Conservation (phyloP, 2,113 vertebrate genomes). For the Dicaeum eximium region DNA sequence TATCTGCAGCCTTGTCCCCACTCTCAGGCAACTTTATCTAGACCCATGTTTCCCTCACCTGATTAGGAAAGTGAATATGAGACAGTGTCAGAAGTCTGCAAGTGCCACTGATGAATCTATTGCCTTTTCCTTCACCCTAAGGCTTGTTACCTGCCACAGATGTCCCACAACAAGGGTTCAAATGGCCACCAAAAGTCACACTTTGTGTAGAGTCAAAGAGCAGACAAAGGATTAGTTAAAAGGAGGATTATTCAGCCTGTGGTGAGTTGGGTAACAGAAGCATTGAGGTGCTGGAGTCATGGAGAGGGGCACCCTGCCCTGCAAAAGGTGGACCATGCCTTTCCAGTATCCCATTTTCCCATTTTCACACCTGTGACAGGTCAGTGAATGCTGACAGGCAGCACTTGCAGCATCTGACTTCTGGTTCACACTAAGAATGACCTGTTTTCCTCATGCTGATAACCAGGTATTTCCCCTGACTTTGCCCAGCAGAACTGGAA, state of each 20-base stretch:
- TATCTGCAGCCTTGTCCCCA: conserved; percentile 8
- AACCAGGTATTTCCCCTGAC: background rate
- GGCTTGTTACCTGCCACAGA: conserved; percentile 10
- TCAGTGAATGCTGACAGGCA: background rate
- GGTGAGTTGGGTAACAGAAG: background rate
- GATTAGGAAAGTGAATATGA: conserved; percentile 52
- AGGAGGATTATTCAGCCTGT: background rate
- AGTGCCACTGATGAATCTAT: conserved; percentile 57
- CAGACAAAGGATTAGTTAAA: background rate
- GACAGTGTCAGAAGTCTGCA: conserved; percentile 23
- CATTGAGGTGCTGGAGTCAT: background rate
- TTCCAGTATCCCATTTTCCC: background rate
- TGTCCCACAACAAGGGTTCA: conserved; percentile 11
- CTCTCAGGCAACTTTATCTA: conserved; percentile 24
- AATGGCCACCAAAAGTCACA: background rate
- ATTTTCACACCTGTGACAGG: background rate
- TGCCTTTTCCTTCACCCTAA: background rate
- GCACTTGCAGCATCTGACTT: background rate
- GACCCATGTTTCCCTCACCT: conserved; percentile 48
- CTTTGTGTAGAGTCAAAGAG: background rate
- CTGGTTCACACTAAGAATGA: background rate
- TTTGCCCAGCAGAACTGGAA: background rate
- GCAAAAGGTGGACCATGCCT: fast-evolving
- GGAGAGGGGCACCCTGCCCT: background rate
- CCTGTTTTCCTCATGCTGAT: background rate